Conservation (phyloP, 2,797 vertebrate genomes). For the Mormyrops attenuatus region DNA sequence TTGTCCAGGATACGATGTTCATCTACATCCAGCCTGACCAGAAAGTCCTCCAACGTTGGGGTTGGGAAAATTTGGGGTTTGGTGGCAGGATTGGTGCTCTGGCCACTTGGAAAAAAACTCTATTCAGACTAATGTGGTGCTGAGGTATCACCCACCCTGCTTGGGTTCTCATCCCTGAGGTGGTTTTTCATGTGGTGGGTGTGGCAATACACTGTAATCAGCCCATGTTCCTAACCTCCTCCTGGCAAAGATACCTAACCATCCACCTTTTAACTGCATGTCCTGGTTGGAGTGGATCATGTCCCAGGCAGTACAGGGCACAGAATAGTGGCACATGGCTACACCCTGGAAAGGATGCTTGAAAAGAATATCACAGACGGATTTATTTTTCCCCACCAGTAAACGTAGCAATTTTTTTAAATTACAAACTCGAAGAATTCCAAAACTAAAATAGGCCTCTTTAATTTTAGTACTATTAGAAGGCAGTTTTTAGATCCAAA, state of each 20-base stretch:
- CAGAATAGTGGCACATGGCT: not conserved
- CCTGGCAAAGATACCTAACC: not conserved
- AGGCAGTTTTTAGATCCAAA: constrained; percentile 6
- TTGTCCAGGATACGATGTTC: not conserved
- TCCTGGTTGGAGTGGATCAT: not conserved
- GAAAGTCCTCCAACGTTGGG: not conserved
- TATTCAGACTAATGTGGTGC: not conserved
- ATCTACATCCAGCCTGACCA: not conserved
- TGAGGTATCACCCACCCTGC: not conserved
- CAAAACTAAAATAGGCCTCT: not conserved
- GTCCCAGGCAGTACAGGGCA: not conserved
- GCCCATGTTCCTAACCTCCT: not conserved
- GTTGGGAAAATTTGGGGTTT: not conserved
- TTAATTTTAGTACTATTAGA: not conserved
- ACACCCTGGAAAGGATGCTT: not conserved
- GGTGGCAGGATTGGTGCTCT: not conserved
- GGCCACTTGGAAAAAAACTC: not conserved
- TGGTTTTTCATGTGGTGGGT: not conserved
- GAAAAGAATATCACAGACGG: not conserved
- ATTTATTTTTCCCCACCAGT: constrained; percentile 26
- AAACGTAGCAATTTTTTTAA: not conserved
- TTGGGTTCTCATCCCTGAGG: not conserved
- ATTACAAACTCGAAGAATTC: not conserved
- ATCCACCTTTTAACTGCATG: not conserved
- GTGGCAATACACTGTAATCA: not conserved